Base-by-base conservation (phyloP, 2,888 invertebrate species). In the Aporophyla nigra region DNA sequence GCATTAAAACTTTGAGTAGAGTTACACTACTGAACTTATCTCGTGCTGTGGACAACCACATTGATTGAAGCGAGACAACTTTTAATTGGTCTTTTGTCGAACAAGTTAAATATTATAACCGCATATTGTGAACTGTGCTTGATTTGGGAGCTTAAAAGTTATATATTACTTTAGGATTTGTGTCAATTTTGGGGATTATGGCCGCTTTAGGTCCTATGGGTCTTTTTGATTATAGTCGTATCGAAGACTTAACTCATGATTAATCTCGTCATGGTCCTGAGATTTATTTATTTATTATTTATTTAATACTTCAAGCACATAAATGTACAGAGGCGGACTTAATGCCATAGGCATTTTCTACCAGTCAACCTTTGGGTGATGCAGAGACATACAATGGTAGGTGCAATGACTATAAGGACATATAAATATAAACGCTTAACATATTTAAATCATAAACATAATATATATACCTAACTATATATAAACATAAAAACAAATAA, bases 11-110 rank as follows among this genome's bases (percentile, higher is more conserved):
- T 12, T 63, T 68, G 58, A 2, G 12, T 53, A 67, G 51, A 80
- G 4, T 81, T 49, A n/a, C 2, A 62, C n/a, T 5, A 76, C 71
- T 82, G 76, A n/a, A n/a, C 1, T 40, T 6, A 67, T 14, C 21
- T 21, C 67, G n/a, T 19, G 33, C 82, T 56, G 65, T 5, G 1
- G 5, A 0, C 24, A 66, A 40, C 49, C 49, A 56, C 43, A 70
- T 19, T 65, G 66, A 80, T 27, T 51, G 58, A 59, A 69, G 69
- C 19, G 61, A 46, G 56, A 67, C 62, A 82, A 83, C 70, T 82
- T 74, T 78, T 83, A 83, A 82, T 82, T 78, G 68, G 71, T 49
- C 56, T 74, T 82, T 83, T 78, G 71, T 71, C 24, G 53, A 58
- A 14, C 19, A 46, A 78, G 74, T 74, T 68, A 53, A 74, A 66